Evolutionary conservation across 1,140 invertebrate species (phyloP), one percentile per base, ranked within the genome.

Genomic region (Platorchestia sp.): DNA sequence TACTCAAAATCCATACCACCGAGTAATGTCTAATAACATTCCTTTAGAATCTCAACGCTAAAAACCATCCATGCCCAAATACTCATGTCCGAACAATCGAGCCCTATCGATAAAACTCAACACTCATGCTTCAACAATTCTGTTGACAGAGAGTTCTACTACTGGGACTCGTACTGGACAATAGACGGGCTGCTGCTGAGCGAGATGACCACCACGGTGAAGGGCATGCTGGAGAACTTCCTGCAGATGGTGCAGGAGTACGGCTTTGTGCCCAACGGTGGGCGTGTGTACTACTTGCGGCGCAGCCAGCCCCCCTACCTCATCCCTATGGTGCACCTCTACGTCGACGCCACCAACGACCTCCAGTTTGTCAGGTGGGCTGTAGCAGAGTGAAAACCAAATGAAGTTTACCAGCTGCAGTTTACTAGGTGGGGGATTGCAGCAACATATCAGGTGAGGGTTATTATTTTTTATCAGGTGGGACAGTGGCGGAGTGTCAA

Each of bases 111-210:
- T 19, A 51, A 51, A 7, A 19, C 47, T 19, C 47, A 51, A 51
- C 47, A 19, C 47, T 51, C 47, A 86, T 86, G 36, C 36, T 36
- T 36, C 75, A n/a, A n/a, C n/a, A n/a, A n/a, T n/a, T n/a, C n/a
- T n/a, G n/a, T n/a, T n/a, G n/a, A n/a, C 0, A 96, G 96, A 75
- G 96, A 96, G 53, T 95, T 96, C 47, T 96, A 96, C 93, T 99
- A 99, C 97, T 99, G 99, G 99, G 99, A 99, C 97, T 99, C 99
- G 0, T 99, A 99, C 97, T 99, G 99, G 99, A 99, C 99, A 53
- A 97, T 99, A 86, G 98, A 98, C 96, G 99, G 99, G 0, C 97
- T 99, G 0, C 97, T 99, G 0, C 97, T 98, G 0, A 99, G 98
- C 0, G 98, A 99, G 97, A 99, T 99, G 99, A 97, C 97, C 1